Evolutionary conservation across 2,113 vertebrate genomes (phyloP).

Genomic region (Collichthys lucidus): DNA sequence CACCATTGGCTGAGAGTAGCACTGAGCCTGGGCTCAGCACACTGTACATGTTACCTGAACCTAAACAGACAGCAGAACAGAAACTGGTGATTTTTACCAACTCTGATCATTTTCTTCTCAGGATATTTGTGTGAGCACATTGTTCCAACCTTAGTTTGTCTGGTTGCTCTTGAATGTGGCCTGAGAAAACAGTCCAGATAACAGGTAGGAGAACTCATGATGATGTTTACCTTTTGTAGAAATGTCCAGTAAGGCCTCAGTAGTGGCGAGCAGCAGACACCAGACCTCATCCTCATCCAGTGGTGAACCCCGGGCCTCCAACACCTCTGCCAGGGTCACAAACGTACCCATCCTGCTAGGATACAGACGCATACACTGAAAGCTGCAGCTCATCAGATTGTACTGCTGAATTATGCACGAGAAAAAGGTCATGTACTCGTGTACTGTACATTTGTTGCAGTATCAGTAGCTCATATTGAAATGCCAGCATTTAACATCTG

Average conservation of each 20-base stretch:
- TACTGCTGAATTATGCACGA: not conserved
- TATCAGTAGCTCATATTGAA: not conserved
- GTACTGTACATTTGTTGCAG: not conserved
- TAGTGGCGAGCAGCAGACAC: constrained; percentile 86
- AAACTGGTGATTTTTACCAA: constrained; percentile 12
- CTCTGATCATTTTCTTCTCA: not conserved
- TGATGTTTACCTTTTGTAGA: constrained; percentile 82
- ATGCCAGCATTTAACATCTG: not conserved
- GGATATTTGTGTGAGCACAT: not conserved
- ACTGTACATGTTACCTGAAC: constrained; percentile 78
- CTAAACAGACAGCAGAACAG: constrained; percentile 63
- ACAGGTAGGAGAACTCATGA: not conserved
- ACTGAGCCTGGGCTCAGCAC: constrained; percentile 89
- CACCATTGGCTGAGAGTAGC: constrained; percentile 86
- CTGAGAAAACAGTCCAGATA: not conserved
- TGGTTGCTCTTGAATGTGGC: not conserved
- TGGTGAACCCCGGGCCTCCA: constrained; percentile 88
- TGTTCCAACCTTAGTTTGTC: not conserved
- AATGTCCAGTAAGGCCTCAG: constrained; percentile 85
- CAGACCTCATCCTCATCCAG: constrained; percentile 92
- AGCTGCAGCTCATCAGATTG: not conserved
- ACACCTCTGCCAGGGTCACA: constrained; percentile 89
- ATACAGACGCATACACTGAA: constrained; percentile 23
- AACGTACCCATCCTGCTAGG: constrained; percentile 85
- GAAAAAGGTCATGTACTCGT: not conserved